These are phyloP conservation scores for Terrapene triunguis DNA, from an alignment of 2,113 vertebrate genomes.

Conservation along the genomic window DNA sequence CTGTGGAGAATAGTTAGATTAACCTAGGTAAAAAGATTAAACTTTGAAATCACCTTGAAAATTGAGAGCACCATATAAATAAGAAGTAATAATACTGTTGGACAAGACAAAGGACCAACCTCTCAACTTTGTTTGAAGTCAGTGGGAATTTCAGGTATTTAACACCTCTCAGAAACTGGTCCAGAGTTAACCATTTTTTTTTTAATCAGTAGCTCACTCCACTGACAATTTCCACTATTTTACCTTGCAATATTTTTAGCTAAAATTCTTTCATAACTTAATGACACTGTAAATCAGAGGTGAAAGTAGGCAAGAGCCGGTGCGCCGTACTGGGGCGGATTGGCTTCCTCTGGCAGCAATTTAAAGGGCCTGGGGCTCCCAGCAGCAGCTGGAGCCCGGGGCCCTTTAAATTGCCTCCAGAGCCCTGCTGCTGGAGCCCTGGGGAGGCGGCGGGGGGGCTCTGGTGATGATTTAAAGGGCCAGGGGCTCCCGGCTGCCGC, in stretches of 20 bases:
- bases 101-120: neutral
- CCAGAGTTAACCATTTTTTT: neutral
- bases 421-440: too few relatives aligned
- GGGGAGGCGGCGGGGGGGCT: too few relatives aligned
- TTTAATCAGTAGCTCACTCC: neutral
- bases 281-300: too few relatives aligned
- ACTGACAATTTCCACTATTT: rapidly evolving
- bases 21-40: neutral
- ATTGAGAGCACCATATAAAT: neutral
- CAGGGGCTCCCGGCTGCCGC: too few relatives aligned
- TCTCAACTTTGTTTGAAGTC: neutral
- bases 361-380: too few relatives aligned
- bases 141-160: neutral
- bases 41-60: neutral
- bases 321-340: too few relatives aligned
- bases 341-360: too few relatives aligned
- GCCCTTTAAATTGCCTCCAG: too few relatives aligned
- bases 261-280: neutral
- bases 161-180: rapidly evolving
- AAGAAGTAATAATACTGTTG: neutral
- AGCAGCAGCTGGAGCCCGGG: too few relatives aligned
- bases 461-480: too few relatives aligned
- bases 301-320: too few relatives aligned
- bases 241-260: neutral
- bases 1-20: neutral